Percentiles rank a stretch among this genome's conserved stretches.
phyloP scores from a whole-genome alignment of 2,888 invertebrate species.

The Mylabris sibirica region DNA sequence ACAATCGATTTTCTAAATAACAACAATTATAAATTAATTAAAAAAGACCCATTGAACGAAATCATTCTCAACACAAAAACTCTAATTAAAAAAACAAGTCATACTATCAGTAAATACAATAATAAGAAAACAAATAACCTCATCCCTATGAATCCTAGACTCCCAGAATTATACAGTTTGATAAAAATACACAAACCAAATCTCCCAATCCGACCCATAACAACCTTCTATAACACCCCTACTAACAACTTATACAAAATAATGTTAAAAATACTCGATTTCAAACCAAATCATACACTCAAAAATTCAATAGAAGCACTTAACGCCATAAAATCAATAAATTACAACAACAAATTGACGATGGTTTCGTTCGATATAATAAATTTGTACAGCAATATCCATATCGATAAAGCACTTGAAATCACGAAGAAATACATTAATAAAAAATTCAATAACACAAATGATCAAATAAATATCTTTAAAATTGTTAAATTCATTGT shows the following conservation, averaged over 20 bases:
- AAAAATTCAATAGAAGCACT: not conserved
- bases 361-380: not conserved
- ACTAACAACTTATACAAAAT: not conserved
- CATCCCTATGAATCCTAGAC: not conserved
- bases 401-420: not conserved
- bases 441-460: not conserved
- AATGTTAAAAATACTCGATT: not conserved
- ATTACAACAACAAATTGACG: not conserved
- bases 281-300: not conserved
- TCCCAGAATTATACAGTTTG: not conserved
- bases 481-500: not conserved
- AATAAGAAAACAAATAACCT: not conserved
- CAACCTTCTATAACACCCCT: not conserved
- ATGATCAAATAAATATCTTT: not conserved
- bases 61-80: not conserved
- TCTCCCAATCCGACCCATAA: not conserved
- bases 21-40: not conserved
- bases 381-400: not conserved
- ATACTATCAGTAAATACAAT: not conserved
- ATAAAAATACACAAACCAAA: not conserved
- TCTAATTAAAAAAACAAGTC: not conserved
- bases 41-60: not conserved
- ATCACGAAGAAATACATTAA: not conserved
- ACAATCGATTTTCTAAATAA: not conserved
- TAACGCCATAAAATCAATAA: not conserved